phyloP scores from a whole-genome alignment of 2,888 invertebrate species.

The Agriopis aurantiaria region DNA sequence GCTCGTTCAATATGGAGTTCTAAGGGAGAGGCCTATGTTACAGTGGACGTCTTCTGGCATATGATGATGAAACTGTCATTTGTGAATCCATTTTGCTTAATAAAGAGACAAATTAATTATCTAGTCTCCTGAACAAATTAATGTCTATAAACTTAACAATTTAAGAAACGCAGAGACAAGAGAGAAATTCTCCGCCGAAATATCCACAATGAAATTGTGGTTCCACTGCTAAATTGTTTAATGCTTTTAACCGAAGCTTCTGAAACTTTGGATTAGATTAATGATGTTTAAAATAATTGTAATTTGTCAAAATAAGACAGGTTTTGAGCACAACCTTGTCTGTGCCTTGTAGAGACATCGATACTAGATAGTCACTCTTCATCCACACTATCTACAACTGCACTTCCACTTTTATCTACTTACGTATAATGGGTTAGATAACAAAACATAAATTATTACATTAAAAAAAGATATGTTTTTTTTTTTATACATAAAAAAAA shows the following conservation, averaged over 20 bases:
- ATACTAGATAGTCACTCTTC: not conserved
- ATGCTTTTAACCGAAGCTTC: slow-evolving; percentile 29
- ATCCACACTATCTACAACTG: no score
- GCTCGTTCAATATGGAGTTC: no score
- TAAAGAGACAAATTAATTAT: slow-evolving; percentile 10
- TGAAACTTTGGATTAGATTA: slow-evolving; percentile 21
- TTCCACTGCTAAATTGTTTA: slow-evolving; percentile 27
- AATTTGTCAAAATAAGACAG: slow-evolving; percentile 17
- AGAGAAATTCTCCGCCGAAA: slow-evolving; percentile 7
- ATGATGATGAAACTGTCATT: no score
- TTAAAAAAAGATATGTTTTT: no score
- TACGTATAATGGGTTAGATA: no score
- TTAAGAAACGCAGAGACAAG: slow-evolving; percentile 20
- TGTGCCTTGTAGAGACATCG: not conserved
- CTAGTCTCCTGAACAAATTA: slow-evolving; percentile 13
- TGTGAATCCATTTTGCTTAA: not conserved
- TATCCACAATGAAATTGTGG: slow-evolving; percentile 23
- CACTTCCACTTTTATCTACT: no score
- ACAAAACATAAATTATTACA: no score
- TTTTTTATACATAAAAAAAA: no score
- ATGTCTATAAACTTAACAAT: slow-evolving; percentile 21
- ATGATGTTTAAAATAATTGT: slow-evolving; percentile 20
- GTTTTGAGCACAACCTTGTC: not conserved
- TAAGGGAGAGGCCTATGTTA: no score
- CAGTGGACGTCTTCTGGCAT: no score